Base-by-base conservation (phyloP, 2,888 invertebrate genomes). In the Harpalus rufipes region DNA sequence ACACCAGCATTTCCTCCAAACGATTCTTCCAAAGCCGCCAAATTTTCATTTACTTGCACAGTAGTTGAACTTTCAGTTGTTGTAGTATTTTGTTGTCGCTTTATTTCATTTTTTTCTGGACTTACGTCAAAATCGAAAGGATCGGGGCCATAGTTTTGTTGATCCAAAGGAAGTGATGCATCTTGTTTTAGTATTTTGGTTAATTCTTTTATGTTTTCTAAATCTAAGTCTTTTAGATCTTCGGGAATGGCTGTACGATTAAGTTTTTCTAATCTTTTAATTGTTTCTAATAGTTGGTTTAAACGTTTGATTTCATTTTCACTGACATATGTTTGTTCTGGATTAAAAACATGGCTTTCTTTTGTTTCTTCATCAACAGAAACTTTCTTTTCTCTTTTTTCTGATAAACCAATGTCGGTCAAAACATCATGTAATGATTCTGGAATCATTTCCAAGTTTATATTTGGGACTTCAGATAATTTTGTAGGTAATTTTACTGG, bases 21-120 rank as follows among this genome's bases (percentile, higher is more conserved):
- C 0, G 96, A 96, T 87, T 95, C 96, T 89, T 95, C 96, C 80
- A 96, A 91, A 88, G 95, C 96, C 63, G 93, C 91, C 56, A 95
- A 90, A 18, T 18, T 14, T 25, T 39, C 39, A n/a, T 44, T 58
- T 25, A 7, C 88, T 86, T 90, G 90, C 0, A 91, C 90, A 14
- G 90, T 63, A 7, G 86, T 74, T 12, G 86, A 41, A 59, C 81
- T 85, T 39, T 81, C 86, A 72, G 85, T 85, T 21, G 86, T 86
- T 18, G 87, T 89, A 21, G 88, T 87, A 56, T 87, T 89, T 88
- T 93, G 89, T 87, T 92, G 92, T 14, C 93, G 89, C 90, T 92
- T 93, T 65, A 92, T 91, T 88, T 92, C 93, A 88, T 91, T 92
- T 88, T 92, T 93, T 39, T 89, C 89, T 25, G 88, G 21, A 21